Base-by-base conservation (phyloP, 2,797 vertebrate species). In the Mormyrus proboscirostris region DNA sequence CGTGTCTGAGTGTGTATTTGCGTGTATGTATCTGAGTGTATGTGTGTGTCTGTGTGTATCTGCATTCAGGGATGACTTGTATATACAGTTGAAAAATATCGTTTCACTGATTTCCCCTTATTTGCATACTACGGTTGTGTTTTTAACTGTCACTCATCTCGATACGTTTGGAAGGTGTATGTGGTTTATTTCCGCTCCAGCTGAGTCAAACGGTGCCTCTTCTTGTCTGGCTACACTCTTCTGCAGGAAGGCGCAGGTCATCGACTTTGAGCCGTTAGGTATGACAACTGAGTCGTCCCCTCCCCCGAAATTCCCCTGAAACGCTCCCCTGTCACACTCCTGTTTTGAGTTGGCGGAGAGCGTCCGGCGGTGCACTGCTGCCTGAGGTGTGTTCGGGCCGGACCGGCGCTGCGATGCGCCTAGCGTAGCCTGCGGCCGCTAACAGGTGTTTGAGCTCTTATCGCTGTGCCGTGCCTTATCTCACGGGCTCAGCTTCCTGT, bases 201-300 rank as follows among this genome's bases (percentile, higher is more conserved):
- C 95, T 96, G 95, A 96, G 93, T 96, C 95, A 96, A 95, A 93
- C 93, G 62, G 94, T 95, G 95, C 96, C 95, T 94, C 96, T 95
- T 95, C 95, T 95, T 94, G 94, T 94, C 33, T 94, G 94, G 94
- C 94, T 33, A 69, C 10, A 12, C 25, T 14, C 95, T 94, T 84
- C 93, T 91, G 90, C 90, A 94, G 93, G 93, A 94, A 93, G 95
- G 95, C 95, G 96, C 95, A 94, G 95, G 96, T 94, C 92, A 95
- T 88, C 91, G 91, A 92, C 92, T 93, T 91, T 94, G 93, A 94
- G 93, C 94, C 94, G 95, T 96, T 96, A 95, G 95, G 93, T 92
- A 92, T 93, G 93, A 94, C 94, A 92, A 91, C 90, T 69, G 90
- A 91, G 55, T 19, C 90, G 29, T 29, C 90, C 91, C 29, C n/a